Evolutionary conservation across 2,888 invertebrate genomes (phyloP), one percentile per base, ranked within the genome.

Genomic region (Brachynemurus nebulosus): DNA sequence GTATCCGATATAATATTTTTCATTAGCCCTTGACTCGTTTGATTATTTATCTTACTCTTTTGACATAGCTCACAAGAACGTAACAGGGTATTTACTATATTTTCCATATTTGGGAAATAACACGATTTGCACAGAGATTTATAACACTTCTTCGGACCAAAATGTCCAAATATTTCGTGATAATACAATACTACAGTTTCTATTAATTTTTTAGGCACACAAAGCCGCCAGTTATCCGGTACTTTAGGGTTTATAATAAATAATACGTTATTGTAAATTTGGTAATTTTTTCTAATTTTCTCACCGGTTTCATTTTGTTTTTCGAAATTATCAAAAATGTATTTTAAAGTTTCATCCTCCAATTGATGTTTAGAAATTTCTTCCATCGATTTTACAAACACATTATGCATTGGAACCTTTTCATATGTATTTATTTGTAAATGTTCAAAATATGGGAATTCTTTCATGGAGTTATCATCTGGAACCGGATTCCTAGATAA

Each of bases 401-500:
- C n/a, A n/a, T n/a, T n/a, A n/a, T n/a, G n/a, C n/a, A n/a, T n/a
- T n/a, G n/a, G n/a, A n/a, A n/a, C n/a, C n/a, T n/a, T n/a, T n/a
- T n/a, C n/a, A n/a, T n/a, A n/a, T n/a, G n/a, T 25, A 25, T 25
- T 25, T 25, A 25, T 25, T 9, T 25, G 27, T 25, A 25, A 9
- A 25, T 9, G n/a, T 25, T 25, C 27, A 9, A n/a, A 25, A n/a
- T 25, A 8, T 8, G n/a, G 8, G 8, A 9, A 9, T 11, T 12
- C 35, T 35, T 11, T 12, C 9, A 8, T 12, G 7, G 9, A 7
- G 9, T n/a, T n/a, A n/a, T n/a, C n/a, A n/a, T n/a, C n/a, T n/a
- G n/a, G n/a, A n/a, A 16, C 12, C 2, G 45, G 45, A 43, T 20
- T 44, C n/a, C 46, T 39, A 1, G 47, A 49, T 21, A 50, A 19